Conservation (phyloP, 2,888 invertebrate genomes). For the Dynastes hyllus region DNA sequence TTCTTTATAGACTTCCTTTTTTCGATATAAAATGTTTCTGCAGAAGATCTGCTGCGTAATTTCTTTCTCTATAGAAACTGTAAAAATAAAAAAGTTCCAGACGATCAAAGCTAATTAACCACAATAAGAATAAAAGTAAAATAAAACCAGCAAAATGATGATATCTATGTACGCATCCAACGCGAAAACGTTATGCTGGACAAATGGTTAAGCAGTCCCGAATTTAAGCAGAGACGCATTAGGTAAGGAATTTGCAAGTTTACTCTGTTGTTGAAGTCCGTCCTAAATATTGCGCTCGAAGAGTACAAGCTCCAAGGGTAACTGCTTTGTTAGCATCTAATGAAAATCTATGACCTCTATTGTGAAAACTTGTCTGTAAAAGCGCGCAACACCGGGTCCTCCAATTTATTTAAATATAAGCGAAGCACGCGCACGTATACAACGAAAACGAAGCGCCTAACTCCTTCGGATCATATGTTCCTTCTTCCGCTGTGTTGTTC, state of each 20-base stretch:
- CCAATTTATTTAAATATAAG: constrained; percentile 41
- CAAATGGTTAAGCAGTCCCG: constrained; percentile 1
- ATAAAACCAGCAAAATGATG: no score
- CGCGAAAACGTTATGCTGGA: constrained; percentile 4
- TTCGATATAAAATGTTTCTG: no score
- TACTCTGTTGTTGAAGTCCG: constrained; percentile 28
- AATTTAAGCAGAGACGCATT: constrained; percentile 14
- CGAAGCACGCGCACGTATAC: constrained; percentile 31
- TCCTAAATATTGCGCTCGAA: constrained; percentile 45
- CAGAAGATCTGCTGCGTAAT: no score
- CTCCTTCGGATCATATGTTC: constrained; percentile 26
- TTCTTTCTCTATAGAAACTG: no score
- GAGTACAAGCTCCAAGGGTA: constrained; percentile 51
- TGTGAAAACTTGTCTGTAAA: constrained; percentile 56
- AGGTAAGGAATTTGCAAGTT: constrained; percentile 38
- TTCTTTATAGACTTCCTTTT: no score
- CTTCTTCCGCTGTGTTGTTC: constrained; percentile 18
- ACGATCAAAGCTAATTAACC: no score
- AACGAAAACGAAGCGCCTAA: constrained; percentile 14
- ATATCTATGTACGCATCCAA: not conserved
- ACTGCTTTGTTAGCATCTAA: constrained; percentile 56
- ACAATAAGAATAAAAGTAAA: no score
- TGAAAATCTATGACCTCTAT: constrained; percentile 57
- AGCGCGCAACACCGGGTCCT: constrained; percentile 39
- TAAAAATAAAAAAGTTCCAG: no score